These are phyloP conservation scores for Capreolus pygargus DNA, from an alignment of 2,113 vertebrate genomes.

Conservation along the genomic window DNA sequence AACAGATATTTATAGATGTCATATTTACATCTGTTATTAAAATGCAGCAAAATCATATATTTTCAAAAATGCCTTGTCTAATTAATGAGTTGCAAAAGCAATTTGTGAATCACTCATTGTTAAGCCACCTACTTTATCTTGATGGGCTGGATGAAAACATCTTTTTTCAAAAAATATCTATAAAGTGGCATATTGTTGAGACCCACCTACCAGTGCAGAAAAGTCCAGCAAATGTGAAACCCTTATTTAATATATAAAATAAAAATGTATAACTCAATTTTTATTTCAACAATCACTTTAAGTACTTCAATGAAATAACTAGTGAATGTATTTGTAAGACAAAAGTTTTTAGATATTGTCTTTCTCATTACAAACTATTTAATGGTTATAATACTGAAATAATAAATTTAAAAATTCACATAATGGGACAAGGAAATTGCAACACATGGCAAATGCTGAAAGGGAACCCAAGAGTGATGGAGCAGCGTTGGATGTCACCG, in stretches of 20 bases:
- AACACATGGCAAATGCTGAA: background rate
- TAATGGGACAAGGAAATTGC: background rate
- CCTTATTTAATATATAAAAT: background rate
- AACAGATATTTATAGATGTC: background rate
- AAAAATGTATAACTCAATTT: background rate
- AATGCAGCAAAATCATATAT: background rate
- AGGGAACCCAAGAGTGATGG: background rate
- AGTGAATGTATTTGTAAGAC: background rate
- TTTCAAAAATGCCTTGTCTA: background rate
- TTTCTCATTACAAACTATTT: background rate
- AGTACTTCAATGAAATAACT: background rate
- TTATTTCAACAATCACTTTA: background rate
- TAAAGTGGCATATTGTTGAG: background rate
- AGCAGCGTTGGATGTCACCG: background rate
- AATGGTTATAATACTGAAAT: background rate
- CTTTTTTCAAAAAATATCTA: background rate
- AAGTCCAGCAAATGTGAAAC: background rate
- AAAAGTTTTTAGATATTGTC: background rate
- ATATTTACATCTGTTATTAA: background rate
- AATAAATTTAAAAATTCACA: background rate
- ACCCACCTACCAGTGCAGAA: background rate
- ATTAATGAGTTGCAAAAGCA: background rate
- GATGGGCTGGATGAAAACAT: background rate
- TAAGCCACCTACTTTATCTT: background rate
- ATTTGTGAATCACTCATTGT: background rate